Base-by-base conservation (phyloP, 2,797 vertebrate genomes). In the Liasis olivaceus region DNA sequence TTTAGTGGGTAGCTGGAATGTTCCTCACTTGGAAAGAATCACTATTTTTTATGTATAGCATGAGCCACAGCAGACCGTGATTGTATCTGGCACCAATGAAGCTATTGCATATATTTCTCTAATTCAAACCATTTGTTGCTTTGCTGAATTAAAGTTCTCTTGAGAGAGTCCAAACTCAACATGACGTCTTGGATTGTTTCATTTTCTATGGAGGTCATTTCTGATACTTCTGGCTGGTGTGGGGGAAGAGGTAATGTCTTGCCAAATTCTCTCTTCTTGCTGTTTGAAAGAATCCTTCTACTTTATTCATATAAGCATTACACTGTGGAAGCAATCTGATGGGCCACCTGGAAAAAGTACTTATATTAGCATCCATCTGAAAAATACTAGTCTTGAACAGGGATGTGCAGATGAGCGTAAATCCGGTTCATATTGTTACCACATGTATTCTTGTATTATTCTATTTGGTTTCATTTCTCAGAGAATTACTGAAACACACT, bases 181-280 rank as follows among this genome's bases (percentile, higher is more conserved):
- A 87, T 94, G 96, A 94, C 94, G 92, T 96, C 93, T 94, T 85
- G 94, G 87, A 93, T 90, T 88, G 92, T 88, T 85, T 91, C 24
- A 2, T 94, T 95, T 89, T 95, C 92, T 89, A 94, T 14, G 77
- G 58, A 62, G 95, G 92, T 59, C 64, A 94, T 92, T 94, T 96
- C 94, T 94, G 90, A 93, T 95, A 94, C 90, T 94, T 90, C 94
- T 96, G 95, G 94, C 92, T 94, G 93, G 87, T 85, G 84, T 88
- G 85, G 94, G 91, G 95, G 94, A 92, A 92, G 90, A 94, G 64
- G 85, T 56, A 22, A 62, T 11, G n/a, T 13, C 42, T 36, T 88
- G 88, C 88, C 81, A 89, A 85, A 66, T 85, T 59, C 62, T 59
- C 8, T 20, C 51, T n/a, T 22, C 63, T 15, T 26, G 31, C 54